Evolutionary conservation across 2,113 vertebrate genomes (phyloP).

Genomic region (Ameiurus melas): DNA sequence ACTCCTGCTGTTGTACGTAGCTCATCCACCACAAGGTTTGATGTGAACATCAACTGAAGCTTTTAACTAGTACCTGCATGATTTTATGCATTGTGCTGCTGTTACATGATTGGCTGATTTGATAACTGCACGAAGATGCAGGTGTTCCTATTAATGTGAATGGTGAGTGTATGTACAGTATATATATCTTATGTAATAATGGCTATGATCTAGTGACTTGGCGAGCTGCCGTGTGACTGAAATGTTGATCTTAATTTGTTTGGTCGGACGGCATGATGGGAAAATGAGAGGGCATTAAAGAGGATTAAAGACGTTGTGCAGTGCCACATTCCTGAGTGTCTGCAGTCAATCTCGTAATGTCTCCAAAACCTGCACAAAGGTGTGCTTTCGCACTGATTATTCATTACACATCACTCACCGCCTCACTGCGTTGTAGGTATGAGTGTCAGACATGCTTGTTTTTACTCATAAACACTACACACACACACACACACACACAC

Average conservation of each 20-base stretch:
- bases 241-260: not conserved
- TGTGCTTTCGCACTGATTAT: not conserved
- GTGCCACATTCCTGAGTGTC: constrained; percentile 25
- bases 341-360: not conserved
- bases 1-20: no score
- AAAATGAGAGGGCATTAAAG: constrained; percentile 21
- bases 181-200: not conserved
- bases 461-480: constrained; percentile 13
- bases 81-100: no score
- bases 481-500: not conserved
- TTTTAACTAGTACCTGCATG: not conserved
- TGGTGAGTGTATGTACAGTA: no score
- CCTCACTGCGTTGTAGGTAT: constrained; percentile 44
- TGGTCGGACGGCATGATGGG: not conserved
- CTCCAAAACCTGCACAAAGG: not conserved
- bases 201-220: not conserved
- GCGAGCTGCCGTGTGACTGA: not conserved
- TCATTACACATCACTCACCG: constrained; percentile 42
- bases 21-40: not conserved
- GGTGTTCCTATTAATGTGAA: no score
- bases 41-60: not conserved
- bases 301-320: constrained; percentile 2
- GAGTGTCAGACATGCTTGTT: not conserved
- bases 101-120: no score
- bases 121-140: no score